phyloP scores from a whole-genome alignment of 2,797 vertebrate genomes.

The Sebastes matsubarae region DNA sequence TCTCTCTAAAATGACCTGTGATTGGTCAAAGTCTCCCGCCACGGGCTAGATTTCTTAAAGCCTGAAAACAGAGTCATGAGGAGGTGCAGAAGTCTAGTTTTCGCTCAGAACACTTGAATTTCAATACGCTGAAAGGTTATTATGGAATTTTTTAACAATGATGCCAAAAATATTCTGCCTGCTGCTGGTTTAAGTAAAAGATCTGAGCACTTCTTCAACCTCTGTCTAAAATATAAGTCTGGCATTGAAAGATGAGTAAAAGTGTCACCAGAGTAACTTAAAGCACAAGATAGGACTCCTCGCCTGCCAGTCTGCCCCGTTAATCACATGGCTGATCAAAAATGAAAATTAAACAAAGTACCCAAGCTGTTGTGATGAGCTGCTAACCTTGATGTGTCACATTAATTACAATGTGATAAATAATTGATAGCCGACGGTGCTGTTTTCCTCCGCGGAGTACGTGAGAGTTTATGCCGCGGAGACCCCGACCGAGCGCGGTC shows the following conservation, averaged over 20 bases:
- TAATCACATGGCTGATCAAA: conserved; percentile 22
- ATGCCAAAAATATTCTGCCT: no score
- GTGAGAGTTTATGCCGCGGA: neutral
- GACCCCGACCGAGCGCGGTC: neutral
- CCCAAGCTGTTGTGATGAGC: conserved; percentile 40
- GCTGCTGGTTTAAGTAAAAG: no score
- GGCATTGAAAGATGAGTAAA: neutral
- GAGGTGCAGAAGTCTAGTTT: no score
- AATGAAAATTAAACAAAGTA: conserved; percentile 34
- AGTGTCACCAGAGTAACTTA: neutral
- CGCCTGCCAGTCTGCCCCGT: neutral
- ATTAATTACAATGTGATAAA: conserved; percentile 39
- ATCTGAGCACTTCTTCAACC: neutral
- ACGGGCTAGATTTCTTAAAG: no score
- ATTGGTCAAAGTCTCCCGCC: no score
- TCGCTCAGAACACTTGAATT: no score
- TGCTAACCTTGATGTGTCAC: conserved; percentile 48
- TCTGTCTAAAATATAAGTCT: neutral
- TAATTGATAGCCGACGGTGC: conserved; percentile 20
- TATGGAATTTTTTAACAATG: no score
- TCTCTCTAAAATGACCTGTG: no score
- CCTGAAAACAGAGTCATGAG: no score
- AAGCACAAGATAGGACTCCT: neutral
- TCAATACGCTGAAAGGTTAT: no score
- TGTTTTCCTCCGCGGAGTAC: neutral